Base-by-base conservation (phyloP, 2,113 vertebrate genomes). In the Salvator merianae region DNA sequence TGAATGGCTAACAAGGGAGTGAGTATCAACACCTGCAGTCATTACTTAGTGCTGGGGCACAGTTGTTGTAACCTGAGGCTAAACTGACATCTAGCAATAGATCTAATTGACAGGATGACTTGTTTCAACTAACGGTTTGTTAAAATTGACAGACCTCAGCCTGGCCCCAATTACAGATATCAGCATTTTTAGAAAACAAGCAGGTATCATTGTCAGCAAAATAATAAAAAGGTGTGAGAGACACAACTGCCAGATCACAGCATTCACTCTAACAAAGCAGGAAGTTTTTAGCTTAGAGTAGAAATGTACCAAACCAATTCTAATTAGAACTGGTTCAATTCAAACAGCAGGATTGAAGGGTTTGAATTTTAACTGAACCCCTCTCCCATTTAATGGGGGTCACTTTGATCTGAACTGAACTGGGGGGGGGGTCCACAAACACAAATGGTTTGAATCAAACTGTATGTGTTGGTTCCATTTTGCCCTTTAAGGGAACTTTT, bases 31-130 rank as follows among this genome's bases (percentile, higher is more conserved):
- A 79, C 32, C 88, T 6, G 18, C 3, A 22, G 0, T 79, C 83
- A 83, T 86, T 85, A 83, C 43, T 4, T 40, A 89, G 32, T 59
- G 63, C 83, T 59, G 81, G 79, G 66, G 84, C 75, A 50, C 16
- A 0, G 0, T 85, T 70, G 87, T 89, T 13, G 0, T 22, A 90
- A 91, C 87, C 88, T 68, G 72, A 6, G 0, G 87, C 88, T 86
- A 80, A 5, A 0, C 28, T 8, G 78, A 82, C 74, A 77, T 83
- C 2, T 3, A 74, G 71, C 66, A 83, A 91, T n/a, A 20, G 72
- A 91, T 92, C 85, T 92, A 89, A 93, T 70, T 90, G 91, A 88
- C 78, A 86, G 86, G 83, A 63, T 26, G 26, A 55, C 72, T 91
- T 73, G 88, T 91, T 86, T 79, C 84, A 90, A 82, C 81, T 91